Base-by-base conservation (phyloP, 2,797 vertebrate species). In the Xiphorhynchus erythropygius region DNA sequence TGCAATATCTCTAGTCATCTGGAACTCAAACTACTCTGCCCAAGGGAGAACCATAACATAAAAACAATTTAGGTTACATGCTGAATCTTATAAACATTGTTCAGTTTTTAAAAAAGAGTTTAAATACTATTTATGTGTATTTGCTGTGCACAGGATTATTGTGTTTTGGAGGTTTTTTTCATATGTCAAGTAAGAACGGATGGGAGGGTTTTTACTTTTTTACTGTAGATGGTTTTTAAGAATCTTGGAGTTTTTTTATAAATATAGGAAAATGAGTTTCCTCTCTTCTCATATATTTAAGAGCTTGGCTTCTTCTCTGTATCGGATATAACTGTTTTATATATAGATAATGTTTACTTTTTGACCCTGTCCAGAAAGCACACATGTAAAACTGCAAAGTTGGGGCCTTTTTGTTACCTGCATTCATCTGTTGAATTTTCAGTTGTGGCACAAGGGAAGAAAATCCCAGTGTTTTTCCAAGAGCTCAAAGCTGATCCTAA, bases 1-100 rank as follows among this genome's bases (percentile, higher is more conserved):
- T 89, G 82, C 95, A 97, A 59, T 95, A 95, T 95, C 95, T 97
- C 55, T 92, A 97, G 96, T 97, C 93, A 96, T 96, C 94, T 97
- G 92, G 89, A 96, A 97, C 81, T 97, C 97, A 93, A 95, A 90
- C 92, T 95, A 39, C 88, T 90, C 95, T 93, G 93, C 97, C 94
- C 89, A 63, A 79, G 97, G 95, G 94, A 96, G 91, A 95, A 96
- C 71, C 79, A 89, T 93, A 92, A 75, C 69, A 92, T 93, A 91
- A 93, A 97, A 97, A 97, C 93, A 96, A 92, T 97, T 95, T 94
- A 88, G 92, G 89, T 94, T 97, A 90, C 76, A 91, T 53, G 71
- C 82, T 96, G 87, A 91, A 94, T 95, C 67, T 85, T 84, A 92
- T 68, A 95, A 97, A 97, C 92, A 82, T 84, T 74, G 89, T 92